These are phyloP conservation scores for Ferrisia virgata DNA, from an alignment of 2,888 invertebrate species.

Conservation along the genomic window DNA sequence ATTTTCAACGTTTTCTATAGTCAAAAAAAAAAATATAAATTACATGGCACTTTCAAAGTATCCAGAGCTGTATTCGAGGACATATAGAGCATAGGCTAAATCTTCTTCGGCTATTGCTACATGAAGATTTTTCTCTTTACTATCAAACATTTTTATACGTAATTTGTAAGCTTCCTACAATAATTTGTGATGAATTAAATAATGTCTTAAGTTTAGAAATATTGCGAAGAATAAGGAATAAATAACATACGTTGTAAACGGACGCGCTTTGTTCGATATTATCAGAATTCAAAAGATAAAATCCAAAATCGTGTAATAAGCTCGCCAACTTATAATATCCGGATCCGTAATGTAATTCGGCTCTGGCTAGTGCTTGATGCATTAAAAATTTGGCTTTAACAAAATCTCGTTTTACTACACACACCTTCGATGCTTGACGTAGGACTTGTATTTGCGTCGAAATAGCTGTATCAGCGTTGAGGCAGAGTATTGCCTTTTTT, in stretches of 20 bases:
- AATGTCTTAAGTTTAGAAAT: background rate
- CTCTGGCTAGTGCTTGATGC: constrained; percentile 73
- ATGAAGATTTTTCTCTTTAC: constrained; percentile 71
- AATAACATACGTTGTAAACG: constrained; percentile 22
- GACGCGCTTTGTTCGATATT: constrained; percentile 63
- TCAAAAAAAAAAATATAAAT: constrained; percentile 46
- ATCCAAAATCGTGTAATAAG: constrained; percentile 77
- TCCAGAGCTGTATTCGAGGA: constrained; percentile 86
- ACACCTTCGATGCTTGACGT: constrained; percentile 82
- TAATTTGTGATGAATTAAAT: background rate
- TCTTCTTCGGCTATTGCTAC: constrained; percentile 89
- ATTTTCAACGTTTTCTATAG: background rate
- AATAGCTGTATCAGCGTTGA: constrained; percentile 63
- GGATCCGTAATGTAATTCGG: constrained; percentile 54
- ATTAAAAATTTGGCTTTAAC: constrained; percentile 76
- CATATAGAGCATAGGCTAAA: constrained; percentile 88
- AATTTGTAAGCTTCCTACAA: constrained; percentile 62
- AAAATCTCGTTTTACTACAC: constrained; percentile 85
- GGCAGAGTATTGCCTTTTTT: constrained; percentile 67
- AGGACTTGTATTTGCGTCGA: constrained; percentile 76
- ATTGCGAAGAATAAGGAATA: too few relatives aligned
- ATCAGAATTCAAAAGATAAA: constrained; percentile 85
- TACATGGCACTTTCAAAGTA: constrained; percentile 75
- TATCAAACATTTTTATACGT: constrained; percentile 71
- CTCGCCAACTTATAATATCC: constrained; percentile 50